These are phyloP conservation scores for Chanos chanos DNA, from an alignment of 2,797 vertebrate species.

Conservation along the genomic window DNA sequence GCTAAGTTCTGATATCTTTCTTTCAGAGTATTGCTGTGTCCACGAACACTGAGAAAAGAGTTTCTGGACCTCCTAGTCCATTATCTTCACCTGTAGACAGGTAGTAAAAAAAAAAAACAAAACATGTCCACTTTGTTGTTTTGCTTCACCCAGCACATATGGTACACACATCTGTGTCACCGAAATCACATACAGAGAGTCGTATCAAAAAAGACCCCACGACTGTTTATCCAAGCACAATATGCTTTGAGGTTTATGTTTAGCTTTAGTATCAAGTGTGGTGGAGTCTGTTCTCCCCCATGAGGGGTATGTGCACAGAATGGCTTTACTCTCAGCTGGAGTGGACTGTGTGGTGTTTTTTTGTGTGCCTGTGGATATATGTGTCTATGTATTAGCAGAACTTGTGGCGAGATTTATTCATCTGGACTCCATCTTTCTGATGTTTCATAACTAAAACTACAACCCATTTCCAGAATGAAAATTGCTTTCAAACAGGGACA, in stretches of 20 bases:
- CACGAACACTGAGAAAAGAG: constrained; percentile 61
- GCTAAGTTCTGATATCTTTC: neutral
- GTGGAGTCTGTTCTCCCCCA: constrained; percentile 45
- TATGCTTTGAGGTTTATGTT: constrained; percentile 38
- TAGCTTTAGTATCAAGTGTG: constrained; percentile 46
- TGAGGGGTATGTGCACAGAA: constrained; percentile 37
- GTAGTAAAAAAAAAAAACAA: constrained; percentile 63
- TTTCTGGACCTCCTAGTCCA: constrained; percentile 71
- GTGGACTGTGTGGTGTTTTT: too few species aligned
- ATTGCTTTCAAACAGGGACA: too few species aligned
- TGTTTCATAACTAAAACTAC: constrained; percentile 42
- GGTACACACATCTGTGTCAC: neutral
- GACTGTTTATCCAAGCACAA: constrained; percentile 15
- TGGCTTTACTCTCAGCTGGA: constrained; percentile 48
- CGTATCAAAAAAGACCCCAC: neutral
- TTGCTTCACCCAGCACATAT: neutral
- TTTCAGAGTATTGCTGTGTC: constrained; percentile 83
- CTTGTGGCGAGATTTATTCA: constrained; percentile 16
- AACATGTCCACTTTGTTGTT: neutral
- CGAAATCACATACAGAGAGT: neutral
- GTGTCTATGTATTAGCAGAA: constrained; percentile 2
- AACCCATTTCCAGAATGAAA: constrained; percentile 3
- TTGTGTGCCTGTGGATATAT: neutral
- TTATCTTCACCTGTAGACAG: constrained; percentile 88
- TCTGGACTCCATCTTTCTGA: constrained; percentile 26